Conservation (phyloP, 2,888 invertebrate genomes). For the Gortyna flavago region DNA sequence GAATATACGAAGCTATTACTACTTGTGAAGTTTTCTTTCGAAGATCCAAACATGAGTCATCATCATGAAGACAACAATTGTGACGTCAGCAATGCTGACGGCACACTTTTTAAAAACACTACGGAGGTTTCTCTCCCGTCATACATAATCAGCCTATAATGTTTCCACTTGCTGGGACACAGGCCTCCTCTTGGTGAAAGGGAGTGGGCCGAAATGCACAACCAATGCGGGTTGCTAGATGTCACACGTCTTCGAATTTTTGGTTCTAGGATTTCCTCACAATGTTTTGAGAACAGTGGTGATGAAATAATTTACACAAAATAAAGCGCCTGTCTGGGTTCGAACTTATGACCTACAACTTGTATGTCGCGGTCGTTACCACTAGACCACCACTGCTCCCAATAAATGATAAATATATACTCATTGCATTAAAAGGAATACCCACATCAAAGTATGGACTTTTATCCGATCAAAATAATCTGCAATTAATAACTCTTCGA, state of each 20-base stretch:
- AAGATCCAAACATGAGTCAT: too few relatives aligned
- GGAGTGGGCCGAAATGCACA: background rate
- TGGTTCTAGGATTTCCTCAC: background rate
- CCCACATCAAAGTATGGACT: constrained; percentile 21
- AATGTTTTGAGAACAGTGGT: background rate
- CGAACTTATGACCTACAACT: too few relatives aligned
- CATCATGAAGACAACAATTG: too few relatives aligned
- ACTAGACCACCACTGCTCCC: too few relatives aligned
- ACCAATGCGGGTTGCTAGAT: background rate
- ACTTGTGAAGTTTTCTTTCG: too few relatives aligned
- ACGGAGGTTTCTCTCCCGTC: too few relatives aligned
- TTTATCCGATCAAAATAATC: constrained; percentile 60
- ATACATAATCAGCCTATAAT: background rate
- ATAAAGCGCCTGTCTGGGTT: background rate
- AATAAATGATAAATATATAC: background rate
- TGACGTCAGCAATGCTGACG: too few relatives aligned
- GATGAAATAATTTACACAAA: background rate
- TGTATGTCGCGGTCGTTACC: too few relatives aligned
- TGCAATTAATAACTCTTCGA: constrained; percentile 62
- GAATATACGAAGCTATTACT: too few relatives aligned
- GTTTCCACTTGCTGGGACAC: background rate
- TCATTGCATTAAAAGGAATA: constrained; percentile 1
- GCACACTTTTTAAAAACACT: too few relatives aligned
- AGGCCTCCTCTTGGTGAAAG: background rate
- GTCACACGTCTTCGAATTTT: background rate